Base-by-base conservation (phyloP, 2,797 vertebrate species). In the Adelosebastes latens region DNA sequence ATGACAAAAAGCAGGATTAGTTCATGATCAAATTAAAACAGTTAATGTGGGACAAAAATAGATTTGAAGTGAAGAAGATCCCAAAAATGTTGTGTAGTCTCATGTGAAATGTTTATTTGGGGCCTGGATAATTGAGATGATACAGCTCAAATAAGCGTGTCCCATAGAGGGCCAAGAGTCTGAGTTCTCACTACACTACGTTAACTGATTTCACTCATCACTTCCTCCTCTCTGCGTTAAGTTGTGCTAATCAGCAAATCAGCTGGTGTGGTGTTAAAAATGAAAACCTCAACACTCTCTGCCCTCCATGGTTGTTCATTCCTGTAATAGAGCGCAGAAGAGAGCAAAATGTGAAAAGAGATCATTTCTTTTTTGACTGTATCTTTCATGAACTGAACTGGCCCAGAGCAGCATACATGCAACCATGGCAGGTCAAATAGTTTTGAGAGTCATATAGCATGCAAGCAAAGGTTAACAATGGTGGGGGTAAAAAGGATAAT, bases 151-250 rank as follows among this genome's bases (percentile, higher is more conserved):
- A 55, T 66, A 55, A 24, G 5, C 13, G n/a, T 27, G 39, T 16
- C 6, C 42, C 55, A 65, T 13, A 39, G 56, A 77, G 59, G 60
- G 22, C 32, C 11, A 58, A 32, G 39, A 78, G 62, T 68, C 8
- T 49, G 12, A 71, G 42, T 77, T 58, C 62, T 67, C 56, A 59
- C 59, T 61, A 2, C 59, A 67, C 65, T 62, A 52, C 6, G 46
- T 78, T 36, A 53, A 39, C 72, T 77, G 46, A 74, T 70, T 83
- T 80, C 71, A 72, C 29, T 80, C 76, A 39, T 78, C 58, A 73
- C 34, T 73, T 77, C 34, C 53, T 80, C 53, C 22, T 70, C 65
- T 74, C 53, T 77, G 56, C 56, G 25, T 42, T 62, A 66, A 77
- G 49, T 61, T 77, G 11, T 59, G 49, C 59, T 82, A 29, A 82